phyloP scores from a whole-genome alignment of 1,140 invertebrate genomes.

The Hylaeus volcanicus region DNA sequence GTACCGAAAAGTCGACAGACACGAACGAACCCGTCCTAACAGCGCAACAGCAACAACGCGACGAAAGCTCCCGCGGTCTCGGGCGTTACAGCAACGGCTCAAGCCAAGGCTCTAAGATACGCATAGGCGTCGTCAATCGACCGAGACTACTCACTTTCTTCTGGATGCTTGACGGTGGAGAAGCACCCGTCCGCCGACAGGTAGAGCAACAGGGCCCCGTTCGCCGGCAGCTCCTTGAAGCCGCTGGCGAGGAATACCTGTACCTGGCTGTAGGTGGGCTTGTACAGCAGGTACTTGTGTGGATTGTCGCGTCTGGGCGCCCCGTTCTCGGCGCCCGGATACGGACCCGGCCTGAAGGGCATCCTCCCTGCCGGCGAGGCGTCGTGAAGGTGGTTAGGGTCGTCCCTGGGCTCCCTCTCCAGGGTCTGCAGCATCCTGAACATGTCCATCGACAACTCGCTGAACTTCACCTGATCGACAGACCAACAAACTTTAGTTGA shows the following conservation, averaged over 20 bases:
- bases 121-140: slow-evolving; percentile 2
- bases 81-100: slow-evolving; percentile 14
- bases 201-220: slow-evolving; percentile 95
- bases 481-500: too few species aligned
- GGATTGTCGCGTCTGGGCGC: slow-evolving; percentile 93
- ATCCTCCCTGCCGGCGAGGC: slow-evolving; percentile 91
- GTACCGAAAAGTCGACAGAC: too few species aligned
- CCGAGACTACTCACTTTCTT: slow-evolving; percentile 88
- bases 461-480: slow-evolving; percentile 94
- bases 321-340: slow-evolving; percentile 85
- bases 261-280: slow-evolving; percentile 96
- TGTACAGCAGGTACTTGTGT: slow-evolving; percentile 98
- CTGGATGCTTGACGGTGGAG: slow-evolving; percentile 92
- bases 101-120: slow-evolving; percentile 28
- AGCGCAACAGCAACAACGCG: too few species aligned
- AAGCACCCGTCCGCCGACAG: slow-evolving; percentile 96
- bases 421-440: slow-evolving; percentile 97
- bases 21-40: too few species aligned
- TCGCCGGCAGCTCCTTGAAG: slow-evolving; percentile 95
- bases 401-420: slow-evolving; percentile 94
- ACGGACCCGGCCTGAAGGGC: slow-evolving; percentile 84
- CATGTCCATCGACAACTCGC: slow-evolving; percentile 98
- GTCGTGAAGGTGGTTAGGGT: slow-evolving; percentile 91
- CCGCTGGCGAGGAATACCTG: slow-evolving; percentile 96
- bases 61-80: too few species aligned